These are phyloP conservation scores for Cynodonichthys magdalenae DNA, from an alignment of 2,797 vertebrate genomes.

Conservation along the genomic window DNA sequence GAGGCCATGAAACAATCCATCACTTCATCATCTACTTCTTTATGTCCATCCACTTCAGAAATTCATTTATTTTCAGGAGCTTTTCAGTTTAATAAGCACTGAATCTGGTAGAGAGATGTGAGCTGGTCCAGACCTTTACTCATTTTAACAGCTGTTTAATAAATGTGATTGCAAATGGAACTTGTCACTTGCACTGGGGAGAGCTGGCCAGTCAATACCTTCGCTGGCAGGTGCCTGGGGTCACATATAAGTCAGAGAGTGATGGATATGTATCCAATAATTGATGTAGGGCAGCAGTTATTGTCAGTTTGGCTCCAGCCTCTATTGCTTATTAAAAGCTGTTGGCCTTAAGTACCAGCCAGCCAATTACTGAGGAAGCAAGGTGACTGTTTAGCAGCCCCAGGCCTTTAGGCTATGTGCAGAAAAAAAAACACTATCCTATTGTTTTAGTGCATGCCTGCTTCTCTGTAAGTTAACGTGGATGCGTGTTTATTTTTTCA, in stretches of 20 bases:
- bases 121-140: slow-evolving; percentile 73
- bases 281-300: slow-evolving; percentile 85
- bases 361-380: slow-evolving; percentile 79
- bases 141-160: slow-evolving; percentile 87
- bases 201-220: slow-evolving; percentile 82
- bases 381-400: slow-evolving; percentile 69
- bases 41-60: slow-evolving; percentile 38
- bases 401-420: slow-evolving; percentile 57
- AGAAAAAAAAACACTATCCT: slow-evolving; percentile 49
- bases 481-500: slow-evolving; percentile 57
- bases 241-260: slow-evolving; percentile 84
- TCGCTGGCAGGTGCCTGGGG: slow-evolving; percentile 85
- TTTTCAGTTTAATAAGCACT: slow-evolving; percentile 74
- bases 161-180: slow-evolving; percentile 87
- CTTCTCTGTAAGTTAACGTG: slow-evolving; percentile 23
- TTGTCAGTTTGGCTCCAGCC: slow-evolving; percentile 84
- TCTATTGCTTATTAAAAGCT: slow-evolving; percentile 88
- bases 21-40: slow-evolving; percentile 36
- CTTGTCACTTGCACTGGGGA: slow-evolving; percentile 83
- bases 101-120: slow-evolving; percentile 53
- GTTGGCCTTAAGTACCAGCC: slow-evolving; percentile 85
- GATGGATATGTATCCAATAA: slow-evolving; percentile 89
- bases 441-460: slow-evolving; percentile 59
- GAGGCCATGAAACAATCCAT: slow-evolving; percentile 25
- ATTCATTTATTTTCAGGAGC: slow-evolving; percentile 64